Percentiles rank a stretch among this genome's conserved stretches.
phyloP scores from a whole-genome alignment of 2,888 invertebrate species.

The Nezara viridula region DNA sequence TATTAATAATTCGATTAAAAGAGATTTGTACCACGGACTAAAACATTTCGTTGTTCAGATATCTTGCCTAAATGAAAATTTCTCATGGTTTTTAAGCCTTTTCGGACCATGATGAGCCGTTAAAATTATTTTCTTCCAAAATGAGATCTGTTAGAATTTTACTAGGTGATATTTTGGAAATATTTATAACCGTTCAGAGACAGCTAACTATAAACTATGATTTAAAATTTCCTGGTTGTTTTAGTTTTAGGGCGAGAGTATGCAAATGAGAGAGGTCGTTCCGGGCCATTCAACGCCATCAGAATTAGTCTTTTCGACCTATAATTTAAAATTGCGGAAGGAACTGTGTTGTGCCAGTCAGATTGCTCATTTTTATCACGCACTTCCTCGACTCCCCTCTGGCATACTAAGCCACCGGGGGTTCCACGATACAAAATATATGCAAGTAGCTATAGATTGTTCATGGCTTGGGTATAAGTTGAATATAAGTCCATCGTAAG shows the following conservation, averaged over 20 bases:
- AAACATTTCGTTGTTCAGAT: too few species aligned
- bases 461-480: not conserved
- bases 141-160: too few species aligned
- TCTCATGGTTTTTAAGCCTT: too few species aligned
- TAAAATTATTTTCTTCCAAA: too few species aligned
- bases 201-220: not conserved
- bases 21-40: too few species aligned
- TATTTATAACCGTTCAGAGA: not conserved
- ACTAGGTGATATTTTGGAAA: not conserved
- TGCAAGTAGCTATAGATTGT: not conserved
- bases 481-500: not conserved
- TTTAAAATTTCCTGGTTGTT: not conserved
- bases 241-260: not conserved
- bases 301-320: conserved; percentile 13
- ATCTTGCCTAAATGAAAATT: too few species aligned
- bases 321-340: conserved; percentile 16
- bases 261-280: not conserved
- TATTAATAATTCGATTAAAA: too few species aligned
- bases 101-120: too few species aligned
- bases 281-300: not conserved
- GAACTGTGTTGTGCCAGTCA: not conserved
- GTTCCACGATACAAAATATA: not conserved
- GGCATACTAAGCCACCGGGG: not conserved
- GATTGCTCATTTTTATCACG: not conserved
- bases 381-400: not conserved